These are phyloP conservation scores for Falcunculus frontatus DNA, from an alignment of 2,113 vertebrate genomes.

Conservation along the genomic window DNA sequence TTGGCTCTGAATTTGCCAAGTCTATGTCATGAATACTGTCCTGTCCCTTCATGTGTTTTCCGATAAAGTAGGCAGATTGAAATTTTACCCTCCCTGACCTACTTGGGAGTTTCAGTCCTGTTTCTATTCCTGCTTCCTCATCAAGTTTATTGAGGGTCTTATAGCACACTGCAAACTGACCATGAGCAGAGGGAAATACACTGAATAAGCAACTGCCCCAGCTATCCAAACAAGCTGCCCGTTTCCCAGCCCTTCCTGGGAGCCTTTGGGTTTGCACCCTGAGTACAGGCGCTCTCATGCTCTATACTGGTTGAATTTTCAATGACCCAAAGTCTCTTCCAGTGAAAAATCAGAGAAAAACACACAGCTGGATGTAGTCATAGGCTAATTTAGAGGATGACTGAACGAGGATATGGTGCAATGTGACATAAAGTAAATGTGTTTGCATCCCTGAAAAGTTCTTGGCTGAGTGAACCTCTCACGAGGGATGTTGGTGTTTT, in stretches of 20 bases:
- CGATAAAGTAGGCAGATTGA: not conserved
- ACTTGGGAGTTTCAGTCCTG: not conserved
- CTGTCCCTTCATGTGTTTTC: not conserved
- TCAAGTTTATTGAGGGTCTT: not conserved
- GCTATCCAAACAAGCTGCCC: not conserved
- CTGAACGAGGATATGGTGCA: not conserved
- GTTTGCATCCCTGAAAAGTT: not conserved
- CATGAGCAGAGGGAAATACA: not conserved
- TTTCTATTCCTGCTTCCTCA: not conserved
- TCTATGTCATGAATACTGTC: not conserved
- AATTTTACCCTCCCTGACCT: not conserved
- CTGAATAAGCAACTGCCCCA: not conserved
- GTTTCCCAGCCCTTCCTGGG: not conserved
- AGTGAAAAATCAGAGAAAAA: not conserved
- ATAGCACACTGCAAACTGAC: not conserved
- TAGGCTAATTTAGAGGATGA: not conserved
- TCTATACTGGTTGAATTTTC: not conserved
- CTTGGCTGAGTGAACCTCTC: not conserved
- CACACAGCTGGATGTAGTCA: not conserved
- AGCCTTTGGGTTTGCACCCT: not conserved
- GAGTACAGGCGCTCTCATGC: accelerated
- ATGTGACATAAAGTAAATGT: not conserved
- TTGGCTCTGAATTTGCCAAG: not conserved
- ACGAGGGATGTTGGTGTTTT: not conserved
- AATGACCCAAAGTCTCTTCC: not conserved